phyloP scores from a whole-genome alignment of 2,888 invertebrate genomes.

The Nomada lathburiana region DNA sequence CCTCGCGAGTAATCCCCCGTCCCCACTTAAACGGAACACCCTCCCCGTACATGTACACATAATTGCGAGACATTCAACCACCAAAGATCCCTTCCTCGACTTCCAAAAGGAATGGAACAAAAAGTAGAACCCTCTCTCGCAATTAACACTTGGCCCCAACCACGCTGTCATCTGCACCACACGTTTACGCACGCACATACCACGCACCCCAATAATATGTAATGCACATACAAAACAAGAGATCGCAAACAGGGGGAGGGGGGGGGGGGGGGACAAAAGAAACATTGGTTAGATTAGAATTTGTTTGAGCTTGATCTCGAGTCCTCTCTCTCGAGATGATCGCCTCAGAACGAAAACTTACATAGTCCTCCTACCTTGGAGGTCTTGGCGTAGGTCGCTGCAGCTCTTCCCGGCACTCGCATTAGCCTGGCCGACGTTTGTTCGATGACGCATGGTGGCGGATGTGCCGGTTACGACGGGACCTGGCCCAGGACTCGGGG shows the following conservation, averaged over 20 bases:
- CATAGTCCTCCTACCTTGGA: slow-evolving; percentile 91
- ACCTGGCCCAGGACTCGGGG: slow-evolving; percentile 89
- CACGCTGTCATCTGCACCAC: not conserved
- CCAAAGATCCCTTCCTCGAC: too few relatives aligned
- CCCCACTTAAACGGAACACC: too few relatives aligned
- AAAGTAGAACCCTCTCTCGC: too few relatives aligned
- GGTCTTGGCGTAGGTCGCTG: slow-evolving; percentile 84
- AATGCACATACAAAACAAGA: slow-evolving; percentile 18
- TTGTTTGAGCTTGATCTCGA: slow-evolving; percentile 29
- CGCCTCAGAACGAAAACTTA: slow-evolving; percentile 89
- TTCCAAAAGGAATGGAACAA: too few relatives aligned
- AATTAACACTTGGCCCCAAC: slow-evolving; percentile 10
- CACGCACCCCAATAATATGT: not conserved
- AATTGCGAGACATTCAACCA: too few relatives aligned
- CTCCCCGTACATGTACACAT: too few relatives aligned
- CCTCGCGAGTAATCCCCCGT: too few relatives aligned
- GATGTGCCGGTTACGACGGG: slow-evolving; percentile 78
- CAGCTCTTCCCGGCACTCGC: slow-evolving; percentile 82
- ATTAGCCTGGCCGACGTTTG: slow-evolving; percentile 76
- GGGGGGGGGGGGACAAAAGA: not conserved
- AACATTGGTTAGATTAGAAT: slow-evolving; percentile 15
- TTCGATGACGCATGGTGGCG: slow-evolving; percentile 77
- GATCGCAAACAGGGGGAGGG: not conserved
- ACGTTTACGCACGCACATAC: slow-evolving; percentile 3
- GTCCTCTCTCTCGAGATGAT: slow-evolving; percentile 62